Evolutionary conservation across 2,113 vertebrate genomes (phyloP).

Genomic region (crab-eating macaque (Macaca fascicularis)): DNA sequence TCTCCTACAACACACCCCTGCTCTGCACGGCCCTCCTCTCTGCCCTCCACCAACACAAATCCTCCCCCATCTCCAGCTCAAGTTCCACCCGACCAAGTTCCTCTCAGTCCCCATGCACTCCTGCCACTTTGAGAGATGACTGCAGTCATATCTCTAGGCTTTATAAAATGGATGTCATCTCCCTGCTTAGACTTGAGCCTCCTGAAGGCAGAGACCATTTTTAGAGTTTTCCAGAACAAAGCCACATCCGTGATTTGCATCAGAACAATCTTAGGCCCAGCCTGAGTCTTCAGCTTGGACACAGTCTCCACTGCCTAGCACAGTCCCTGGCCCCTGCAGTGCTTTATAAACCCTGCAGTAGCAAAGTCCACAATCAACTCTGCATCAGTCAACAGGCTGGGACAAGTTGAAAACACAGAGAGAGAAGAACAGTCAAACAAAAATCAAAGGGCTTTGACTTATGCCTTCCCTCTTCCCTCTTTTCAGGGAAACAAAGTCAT

Average conservation of each 20-base stretch:
- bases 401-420: neutral
- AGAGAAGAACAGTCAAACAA: neutral
- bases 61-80: neutral
- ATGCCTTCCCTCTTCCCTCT: neutral
- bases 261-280: neutral
- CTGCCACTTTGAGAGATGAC: neutral
- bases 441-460: neutral
- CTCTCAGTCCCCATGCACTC: neutral
- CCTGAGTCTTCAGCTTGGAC: neutral
- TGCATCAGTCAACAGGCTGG: neutral
- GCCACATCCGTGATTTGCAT: neutral
- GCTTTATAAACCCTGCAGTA: neutral
- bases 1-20: neutral
- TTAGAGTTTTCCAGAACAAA: constrained; percentile 13
- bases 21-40: neutral
- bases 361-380: neutral
- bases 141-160: neutral
- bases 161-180: neutral
- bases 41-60: neutral
- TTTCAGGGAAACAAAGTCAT: neutral
- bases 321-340: neutral
- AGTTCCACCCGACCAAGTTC: neutral
- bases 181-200: neutral
- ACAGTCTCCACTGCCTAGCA: neutral
- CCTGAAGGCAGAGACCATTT: neutral